phyloP scores from a whole-genome alignment of 1,140 invertebrate species.

The Battus philenor region DNA sequence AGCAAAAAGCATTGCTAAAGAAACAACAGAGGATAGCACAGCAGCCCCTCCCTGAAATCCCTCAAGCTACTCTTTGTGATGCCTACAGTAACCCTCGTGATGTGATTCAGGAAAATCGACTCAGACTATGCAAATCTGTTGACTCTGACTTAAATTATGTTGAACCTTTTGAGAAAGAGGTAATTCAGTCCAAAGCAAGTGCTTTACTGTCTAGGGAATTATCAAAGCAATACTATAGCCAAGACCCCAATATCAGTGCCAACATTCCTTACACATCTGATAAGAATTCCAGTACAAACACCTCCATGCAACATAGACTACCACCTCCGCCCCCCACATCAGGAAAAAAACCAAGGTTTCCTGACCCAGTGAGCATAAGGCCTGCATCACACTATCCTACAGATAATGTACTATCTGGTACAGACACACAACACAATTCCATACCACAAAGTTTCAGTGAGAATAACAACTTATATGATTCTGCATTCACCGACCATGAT shows the following conservation, averaged over 20 bases:
- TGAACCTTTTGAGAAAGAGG: constrained; percentile 67
- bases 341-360: constrained; percentile 65
- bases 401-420: constrained; percentile 37
- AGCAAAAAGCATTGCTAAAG: constrained; percentile 60
- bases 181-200: constrained; percentile 64
- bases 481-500: constrained; percentile 42
- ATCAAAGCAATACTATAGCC: constrained; percentile 53
- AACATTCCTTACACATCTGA: constrained; percentile 39
- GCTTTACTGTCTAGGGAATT: constrained; percentile 58
- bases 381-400: constrained; percentile 65
- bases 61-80: constrained; percentile 54
- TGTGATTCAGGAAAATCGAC: constrained; percentile 50
- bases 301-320: constrained; percentile 49
- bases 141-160: constrained; percentile 70
- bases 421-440: constrained; percentile 24
- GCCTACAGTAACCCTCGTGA: constrained; percentile 67
- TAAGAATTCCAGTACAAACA: constrained; percentile 25
- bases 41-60: constrained; percentile 23
- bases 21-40: constrained; percentile 54
- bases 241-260: constrained; percentile 35
- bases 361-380: constrained; percentile 61
- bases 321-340: constrained; percentile 56
- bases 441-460: constrained; percentile 57
- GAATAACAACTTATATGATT: constrained; percentile 58
- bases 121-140: constrained; percentile 63